Conservation (phyloP, 2,888 invertebrate genomes). For the Xylota sylvarum region DNA sequence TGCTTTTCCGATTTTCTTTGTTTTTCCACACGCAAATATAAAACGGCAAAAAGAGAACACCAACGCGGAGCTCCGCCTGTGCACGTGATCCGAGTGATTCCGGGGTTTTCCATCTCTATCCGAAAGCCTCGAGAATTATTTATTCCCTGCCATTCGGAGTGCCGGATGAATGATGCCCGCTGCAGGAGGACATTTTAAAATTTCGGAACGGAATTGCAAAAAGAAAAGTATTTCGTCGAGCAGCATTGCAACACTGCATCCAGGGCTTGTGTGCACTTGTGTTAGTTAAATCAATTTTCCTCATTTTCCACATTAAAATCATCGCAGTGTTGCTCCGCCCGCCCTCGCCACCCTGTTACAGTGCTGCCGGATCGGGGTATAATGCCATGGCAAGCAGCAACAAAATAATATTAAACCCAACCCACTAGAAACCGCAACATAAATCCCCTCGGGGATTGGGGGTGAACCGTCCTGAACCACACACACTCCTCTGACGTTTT, state of each 20-base stretch:
- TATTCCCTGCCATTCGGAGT: slow-evolving; percentile 58
- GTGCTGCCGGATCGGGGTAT: slow-evolving; percentile 20
- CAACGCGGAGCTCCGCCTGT: slow-evolving; percentile 81
- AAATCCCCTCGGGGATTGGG: slow-evolving; percentile 65
- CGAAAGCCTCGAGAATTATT: slow-evolving; percentile 63
- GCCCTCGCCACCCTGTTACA: slow-evolving; percentile 64
- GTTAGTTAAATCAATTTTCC: slow-evolving; percentile 52
- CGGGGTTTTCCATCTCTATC: slow-evolving; percentile 61
- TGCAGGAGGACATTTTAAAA: slow-evolving; percentile 57
- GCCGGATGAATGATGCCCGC: slow-evolving; percentile 58
- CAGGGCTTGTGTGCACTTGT: slow-evolving; percentile 7
- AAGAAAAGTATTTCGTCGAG: slow-evolving; percentile 44
- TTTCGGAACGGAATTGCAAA: slow-evolving; percentile 25
- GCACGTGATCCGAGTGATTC: slow-evolving; percentile 60
- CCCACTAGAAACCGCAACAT: slow-evolving; percentile 76
- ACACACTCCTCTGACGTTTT: slow-evolving; percentile 38
- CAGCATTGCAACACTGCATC: slow-evolving; percentile 42
- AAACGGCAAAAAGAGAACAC: slow-evolving; percentile 79
- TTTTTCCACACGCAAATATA: slow-evolving; percentile 74
- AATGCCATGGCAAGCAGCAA: slow-evolving; percentile 44
- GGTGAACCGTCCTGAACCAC: slow-evolving; percentile 52
- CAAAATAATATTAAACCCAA: slow-evolving; percentile 77
- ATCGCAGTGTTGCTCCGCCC: slow-evolving; percentile 72
- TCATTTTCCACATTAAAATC: slow-evolving; percentile 63
- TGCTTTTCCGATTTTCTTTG: slow-evolving; percentile 69